phyloP scores from a whole-genome alignment of 2,888 invertebrate species.

The Thalpophila matura region DNA sequence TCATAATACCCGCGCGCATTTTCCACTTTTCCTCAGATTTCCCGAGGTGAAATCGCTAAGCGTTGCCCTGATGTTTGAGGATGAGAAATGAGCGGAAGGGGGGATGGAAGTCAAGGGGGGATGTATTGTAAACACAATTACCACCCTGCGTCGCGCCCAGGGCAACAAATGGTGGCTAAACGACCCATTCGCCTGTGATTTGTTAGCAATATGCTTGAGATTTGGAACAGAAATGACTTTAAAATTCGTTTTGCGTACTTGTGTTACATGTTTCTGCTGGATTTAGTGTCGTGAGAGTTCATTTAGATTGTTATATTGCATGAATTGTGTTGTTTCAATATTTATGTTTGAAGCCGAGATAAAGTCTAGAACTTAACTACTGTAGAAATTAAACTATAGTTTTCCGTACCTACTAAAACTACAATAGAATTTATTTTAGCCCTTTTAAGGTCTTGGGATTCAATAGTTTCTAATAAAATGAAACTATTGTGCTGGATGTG shows the following conservation, averaged over 20 bases:
- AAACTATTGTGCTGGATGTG: no score
- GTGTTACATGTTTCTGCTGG: conserved; percentile 69
- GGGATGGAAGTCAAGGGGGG: conserved; percentile 68
- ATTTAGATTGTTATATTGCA: conserved; percentile 56
- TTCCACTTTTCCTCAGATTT: conserved; percentile 78
- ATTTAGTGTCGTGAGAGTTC: conserved; percentile 45
- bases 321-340: conserved; percentile 6
- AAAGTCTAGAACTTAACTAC: background rate
- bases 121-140: conserved; percentile 87
- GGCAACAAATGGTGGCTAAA: conserved; percentile 89
- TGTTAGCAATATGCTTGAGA: conserved; percentile 90
- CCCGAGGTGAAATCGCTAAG: conserved; percentile 85
- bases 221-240: conserved; percentile 85
- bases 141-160: conserved; percentile 76
- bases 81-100: conserved; percentile 87
- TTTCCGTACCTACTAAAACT: no score
- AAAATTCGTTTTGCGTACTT: conserved; percentile 75
- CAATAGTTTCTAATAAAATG: no score
- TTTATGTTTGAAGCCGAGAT: background rate
- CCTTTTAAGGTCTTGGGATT: no score
- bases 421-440: no score
- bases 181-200: conserved; percentile 90
- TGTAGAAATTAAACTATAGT: no score
- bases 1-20: conserved; percentile 68
- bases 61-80: conserved; percentile 82